A percentile compares a stretch with the other conserved stretches of the same genome.
Conservation (phyloP, 2,797 vertebrate genomes). For the Antrozous pallidus region DNA sequence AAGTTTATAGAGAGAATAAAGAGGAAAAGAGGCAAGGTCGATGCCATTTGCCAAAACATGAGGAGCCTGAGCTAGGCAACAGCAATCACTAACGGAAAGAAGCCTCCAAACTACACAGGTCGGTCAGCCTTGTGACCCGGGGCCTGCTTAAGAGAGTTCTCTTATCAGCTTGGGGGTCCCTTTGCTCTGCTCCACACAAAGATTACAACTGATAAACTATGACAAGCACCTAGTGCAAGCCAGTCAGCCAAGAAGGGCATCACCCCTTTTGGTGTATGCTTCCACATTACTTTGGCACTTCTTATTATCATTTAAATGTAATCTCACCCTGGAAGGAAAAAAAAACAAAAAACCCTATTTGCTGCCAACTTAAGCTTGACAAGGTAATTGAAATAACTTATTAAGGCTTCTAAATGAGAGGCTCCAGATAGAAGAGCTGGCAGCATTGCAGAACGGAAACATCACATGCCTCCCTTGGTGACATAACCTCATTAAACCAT, state of each 20-base stretch:
- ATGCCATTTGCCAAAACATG: background rate
- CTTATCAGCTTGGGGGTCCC: constrained; percentile 43
- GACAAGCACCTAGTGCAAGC: constrained; percentile 78
- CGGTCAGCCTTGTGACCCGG: background rate
- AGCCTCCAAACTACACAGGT: background rate
- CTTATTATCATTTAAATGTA: constrained; percentile 76
- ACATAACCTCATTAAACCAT: constrained; percentile 57
- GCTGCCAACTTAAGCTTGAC: constrained; percentile 75
- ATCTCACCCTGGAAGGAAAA: constrained; percentile 76
- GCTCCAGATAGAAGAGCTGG: background rate
- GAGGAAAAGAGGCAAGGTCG: background rate
- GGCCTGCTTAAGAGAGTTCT: constrained; percentile 28
- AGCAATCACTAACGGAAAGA: constrained; percentile 27
- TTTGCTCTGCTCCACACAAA: constrained; percentile 63
- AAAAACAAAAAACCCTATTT: constrained; percentile 31
- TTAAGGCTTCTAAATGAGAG: constrained; percentile 60
- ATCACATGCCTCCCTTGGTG: constrained; percentile 40
- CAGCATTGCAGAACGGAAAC: constrained; percentile 41
- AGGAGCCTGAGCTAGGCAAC: background rate
- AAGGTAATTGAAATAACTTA: constrained; percentile 77
- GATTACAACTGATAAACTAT: constrained; percentile 80
- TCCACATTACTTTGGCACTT: constrained; percentile 79
- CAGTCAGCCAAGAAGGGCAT: constrained; percentile 80
- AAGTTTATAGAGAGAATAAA: background rate
- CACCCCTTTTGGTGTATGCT: constrained; percentile 62